phyloP scores from a whole-genome alignment of 2,113 vertebrate species.

The Nyctibius bracteatus region DNA sequence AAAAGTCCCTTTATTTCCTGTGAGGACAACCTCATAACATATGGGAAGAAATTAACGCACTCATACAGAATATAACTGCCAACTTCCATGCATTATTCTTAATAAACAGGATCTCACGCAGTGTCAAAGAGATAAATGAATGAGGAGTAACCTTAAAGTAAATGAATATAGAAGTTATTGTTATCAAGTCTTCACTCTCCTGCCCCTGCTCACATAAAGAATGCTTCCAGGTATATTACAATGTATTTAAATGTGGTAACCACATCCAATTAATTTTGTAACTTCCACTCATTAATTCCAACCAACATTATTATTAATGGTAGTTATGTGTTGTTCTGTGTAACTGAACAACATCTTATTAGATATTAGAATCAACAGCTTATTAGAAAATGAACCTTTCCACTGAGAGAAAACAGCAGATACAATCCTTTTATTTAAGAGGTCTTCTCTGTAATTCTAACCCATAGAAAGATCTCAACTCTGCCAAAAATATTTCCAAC shows the following conservation, averaged over 20 bases:
- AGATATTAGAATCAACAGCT: not conserved
- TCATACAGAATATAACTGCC: conserved; percentile 23
- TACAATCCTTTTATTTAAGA: not conserved
- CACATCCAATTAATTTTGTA: not conserved
- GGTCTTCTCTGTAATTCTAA: not conserved
- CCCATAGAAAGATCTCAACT: not conserved
- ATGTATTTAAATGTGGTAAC: not conserved
- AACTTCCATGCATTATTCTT: conserved; percentile 66
- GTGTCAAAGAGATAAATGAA: conserved; percentile 27
- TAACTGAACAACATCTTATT: no score
- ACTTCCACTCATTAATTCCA: not conserved
- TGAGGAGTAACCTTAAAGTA: not conserved
- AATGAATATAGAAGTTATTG: not conserved
- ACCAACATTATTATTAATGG: not conserved
- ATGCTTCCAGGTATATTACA: not conserved
- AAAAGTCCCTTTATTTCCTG: conserved; percentile 48
- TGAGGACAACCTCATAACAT: not conserved
- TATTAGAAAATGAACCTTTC: not conserved
- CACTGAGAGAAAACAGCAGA: not conserved
- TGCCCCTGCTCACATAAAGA: not conserved
- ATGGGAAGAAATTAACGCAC: conserved; percentile 54
- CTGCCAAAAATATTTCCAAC: not conserved
- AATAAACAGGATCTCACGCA: conserved; percentile 50
- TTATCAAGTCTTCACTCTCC: not conserved
- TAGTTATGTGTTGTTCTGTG: not conserved